These are phyloP conservation scores for Seladonia tumulorum DNA, from an alignment of 2,888 invertebrate genomes.

Conservation along the genomic window DNA sequence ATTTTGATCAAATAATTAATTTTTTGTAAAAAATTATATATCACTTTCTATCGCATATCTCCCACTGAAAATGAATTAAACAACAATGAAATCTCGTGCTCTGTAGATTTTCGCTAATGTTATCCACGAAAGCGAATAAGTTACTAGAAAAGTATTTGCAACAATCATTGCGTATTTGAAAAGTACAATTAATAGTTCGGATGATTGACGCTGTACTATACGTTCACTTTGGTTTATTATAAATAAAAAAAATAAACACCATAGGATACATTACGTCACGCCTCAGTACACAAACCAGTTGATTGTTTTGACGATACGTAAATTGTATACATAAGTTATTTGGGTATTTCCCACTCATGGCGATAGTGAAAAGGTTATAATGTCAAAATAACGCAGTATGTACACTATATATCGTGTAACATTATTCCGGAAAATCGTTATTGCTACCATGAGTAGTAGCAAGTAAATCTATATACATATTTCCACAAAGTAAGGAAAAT, in stretches of 20 bases:
- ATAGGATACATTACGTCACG: constrained; percentile 16
- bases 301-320: not conserved
- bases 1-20: not conserved
- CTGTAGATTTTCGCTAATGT: not conserved
- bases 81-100: not conserved
- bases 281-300: not conserved
- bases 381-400: constrained; percentile 2
- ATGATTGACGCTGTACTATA: too few relatives aligned
- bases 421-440: not conserved
- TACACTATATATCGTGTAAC: not conserved
- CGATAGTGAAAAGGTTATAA: constrained; percentile 29
- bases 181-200: not conserved
- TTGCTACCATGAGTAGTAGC: too few relatives aligned
- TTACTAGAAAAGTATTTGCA: not conserved
- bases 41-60: not conserved
- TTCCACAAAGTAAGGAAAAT: not conserved
- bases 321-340: not conserved
- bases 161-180: not conserved
- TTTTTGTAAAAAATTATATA: not conserved
- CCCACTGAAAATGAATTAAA: not conserved
- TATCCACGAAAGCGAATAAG: too few relatives aligned
- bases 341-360: not conserved
- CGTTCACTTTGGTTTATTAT: not conserved
- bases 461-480: not conserved
- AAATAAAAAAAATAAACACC: too few relatives aligned